Base-by-base conservation (phyloP, 2,888 invertebrate species). In the Smittia sp. region DNA sequence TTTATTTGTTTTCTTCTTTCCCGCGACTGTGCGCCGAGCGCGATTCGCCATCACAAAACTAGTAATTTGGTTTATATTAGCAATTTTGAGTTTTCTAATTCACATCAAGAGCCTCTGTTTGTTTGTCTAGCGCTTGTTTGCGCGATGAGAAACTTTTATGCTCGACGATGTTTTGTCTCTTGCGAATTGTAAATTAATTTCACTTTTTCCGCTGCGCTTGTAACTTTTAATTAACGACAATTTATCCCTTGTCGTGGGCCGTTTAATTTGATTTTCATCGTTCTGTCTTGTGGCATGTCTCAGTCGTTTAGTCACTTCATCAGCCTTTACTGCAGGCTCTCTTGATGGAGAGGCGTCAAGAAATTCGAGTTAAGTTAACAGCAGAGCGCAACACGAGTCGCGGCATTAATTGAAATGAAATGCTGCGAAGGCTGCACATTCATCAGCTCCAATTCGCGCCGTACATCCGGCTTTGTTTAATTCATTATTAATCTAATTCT, bases 51-150 rank as follows among this genome's bases (percentile, higher is more conserved):
- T 58, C n/a, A 38, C 20, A 27, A 66, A 39, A 38, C 25, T 38
- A 11, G 39, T 13, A 66, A 66, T 66, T 66, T 58, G 58, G 22
- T 22, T 20, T 18, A 22, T 22, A 58, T 58, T 22, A 20, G 18
- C n/a, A 58, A 58, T 58, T 58, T 58, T 18, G 22, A 58, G 65
- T n/a, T 65, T 65, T 65, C 65, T 65, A 65, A 24, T 65, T 65
- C 20, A 58, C 7, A 58, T 58, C 13, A 15, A 46, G 46, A 11
- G 46, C 32, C 32, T 32, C 32, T 32, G 32, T 32, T 32, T 32
- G 32, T 32, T 32, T 32, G 32, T 32, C 32, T 32, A 9, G 58
- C 22, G 58, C 58, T 58, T 58, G 58, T 22, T 58, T 46, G n/a
- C 46, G 15, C 9, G 32, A 32, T 32, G 32, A 32, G 32, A 32